A percentile compares a stretch with the other conserved stretches of the same genome.
phyloP scores from a whole-genome alignment of 2,113 vertebrate species.

The Anseranas semipalmata region DNA sequence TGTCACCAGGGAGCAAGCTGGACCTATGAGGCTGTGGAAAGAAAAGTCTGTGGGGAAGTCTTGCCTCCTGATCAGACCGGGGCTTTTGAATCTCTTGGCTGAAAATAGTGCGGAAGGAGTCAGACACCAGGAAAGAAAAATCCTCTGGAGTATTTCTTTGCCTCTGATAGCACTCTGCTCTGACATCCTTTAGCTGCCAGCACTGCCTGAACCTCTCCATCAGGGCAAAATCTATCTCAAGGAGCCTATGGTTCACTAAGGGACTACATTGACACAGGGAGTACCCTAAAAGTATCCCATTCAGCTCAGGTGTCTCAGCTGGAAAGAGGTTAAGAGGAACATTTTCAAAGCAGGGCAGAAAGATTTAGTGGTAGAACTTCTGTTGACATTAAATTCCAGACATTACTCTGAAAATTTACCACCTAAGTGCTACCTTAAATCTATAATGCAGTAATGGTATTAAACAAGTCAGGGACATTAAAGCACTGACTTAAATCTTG shows the following conservation, averaged over 20 bases:
- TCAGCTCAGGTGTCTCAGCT: not conserved
- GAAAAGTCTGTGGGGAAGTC: too few species aligned
- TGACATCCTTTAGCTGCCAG: not conserved
- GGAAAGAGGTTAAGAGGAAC: not conserved
- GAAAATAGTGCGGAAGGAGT: not conserved
- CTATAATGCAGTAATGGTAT: conserved; percentile 17
- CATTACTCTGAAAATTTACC: conserved; percentile 31
- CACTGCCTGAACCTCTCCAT: not conserved
- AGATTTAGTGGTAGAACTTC: not conserved
- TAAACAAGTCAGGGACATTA: not conserved
- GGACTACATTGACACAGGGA: rapidly evolving
- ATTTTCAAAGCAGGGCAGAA: not conserved
- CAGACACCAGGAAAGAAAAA: not conserved
- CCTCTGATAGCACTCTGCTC: not conserved
- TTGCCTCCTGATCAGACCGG: not conserved
- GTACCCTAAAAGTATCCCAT: not conserved
- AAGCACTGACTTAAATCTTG: conserved; percentile 31
- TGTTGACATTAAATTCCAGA: not conserved
- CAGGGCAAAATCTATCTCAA: not conserved
- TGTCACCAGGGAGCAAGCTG: too few species aligned
- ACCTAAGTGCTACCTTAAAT: conserved; percentile 25
- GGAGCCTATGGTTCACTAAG: not conserved
- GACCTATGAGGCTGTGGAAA: too few species aligned
- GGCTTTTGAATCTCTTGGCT: not conserved
- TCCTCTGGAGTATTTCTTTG: not conserved